These are phyloP conservation scores for Mungos mungo DNA, from an alignment of 2,113 vertebrate species.

Conservation along the genomic window DNA sequence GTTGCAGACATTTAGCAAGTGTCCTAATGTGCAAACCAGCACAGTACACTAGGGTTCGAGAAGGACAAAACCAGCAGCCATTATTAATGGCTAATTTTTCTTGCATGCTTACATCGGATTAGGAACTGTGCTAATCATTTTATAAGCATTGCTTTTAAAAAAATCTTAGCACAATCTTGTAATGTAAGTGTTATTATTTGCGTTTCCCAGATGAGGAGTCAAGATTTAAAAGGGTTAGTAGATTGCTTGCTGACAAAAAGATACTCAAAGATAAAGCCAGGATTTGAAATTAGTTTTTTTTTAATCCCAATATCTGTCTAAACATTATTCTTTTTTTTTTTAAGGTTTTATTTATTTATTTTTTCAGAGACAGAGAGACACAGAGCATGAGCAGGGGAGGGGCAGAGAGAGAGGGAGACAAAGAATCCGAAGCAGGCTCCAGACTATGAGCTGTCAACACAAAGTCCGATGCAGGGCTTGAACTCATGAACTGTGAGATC, in stretches of 20 bases:
- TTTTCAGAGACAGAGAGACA: too few relatives aligned
- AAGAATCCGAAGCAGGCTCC: too few relatives aligned
- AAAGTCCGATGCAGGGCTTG: too few relatives aligned
- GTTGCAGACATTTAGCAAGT: not conserved
- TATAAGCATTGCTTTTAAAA: not conserved
- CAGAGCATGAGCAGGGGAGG: too few relatives aligned
- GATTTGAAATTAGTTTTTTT: constrained; percentile 9
- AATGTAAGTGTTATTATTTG: not conserved
- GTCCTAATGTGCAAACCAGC: not conserved
- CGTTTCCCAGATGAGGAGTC: not conserved
- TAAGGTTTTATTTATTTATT: too few relatives aligned
- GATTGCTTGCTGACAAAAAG: constrained; percentile 36
- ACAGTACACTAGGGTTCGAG: not conserved
- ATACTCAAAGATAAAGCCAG: not conserved
- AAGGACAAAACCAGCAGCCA: not conserved
- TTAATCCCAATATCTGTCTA: not conserved
- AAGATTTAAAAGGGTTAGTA: not conserved
- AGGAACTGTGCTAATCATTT: not conserved
- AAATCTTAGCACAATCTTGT: not conserved
- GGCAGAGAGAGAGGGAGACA: too few relatives aligned
- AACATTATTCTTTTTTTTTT: not conserved
- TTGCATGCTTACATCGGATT: not conserved
- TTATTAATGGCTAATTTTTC: not conserved
- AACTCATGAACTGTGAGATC: too few relatives aligned
- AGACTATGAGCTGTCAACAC: too few relatives aligned